phyloP scores from a whole-genome alignment of 2,888 invertebrate species.

The Drosophila eohydei region DNA sequence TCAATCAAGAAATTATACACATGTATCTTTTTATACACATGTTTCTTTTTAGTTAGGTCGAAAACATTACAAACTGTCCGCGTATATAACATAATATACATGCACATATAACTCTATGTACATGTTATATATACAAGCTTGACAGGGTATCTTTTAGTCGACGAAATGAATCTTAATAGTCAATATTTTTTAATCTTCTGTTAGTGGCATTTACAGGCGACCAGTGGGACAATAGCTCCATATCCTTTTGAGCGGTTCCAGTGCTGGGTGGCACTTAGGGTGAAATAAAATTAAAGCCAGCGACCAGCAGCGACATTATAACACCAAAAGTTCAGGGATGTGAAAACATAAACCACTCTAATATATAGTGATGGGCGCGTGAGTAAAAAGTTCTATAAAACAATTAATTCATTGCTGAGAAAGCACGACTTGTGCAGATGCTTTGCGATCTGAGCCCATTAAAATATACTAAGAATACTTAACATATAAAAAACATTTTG shows the following conservation, averaged over 20 bases:
- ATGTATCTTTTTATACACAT: no score
- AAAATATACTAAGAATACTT: no score
- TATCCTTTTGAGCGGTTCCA: not conserved
- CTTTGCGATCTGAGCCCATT: no score
- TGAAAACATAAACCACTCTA: not conserved
- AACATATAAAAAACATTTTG: no score
- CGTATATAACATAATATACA: no score
- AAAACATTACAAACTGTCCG: no score
- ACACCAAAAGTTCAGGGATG: not conserved
- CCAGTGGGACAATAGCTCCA: slow-evolving; percentile 1
- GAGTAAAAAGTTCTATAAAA: not conserved
- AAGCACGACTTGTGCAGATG: no score
- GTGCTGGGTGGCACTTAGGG: slow-evolving; percentile 4
- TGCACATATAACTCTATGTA: no score
- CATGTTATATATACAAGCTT: not conserved
- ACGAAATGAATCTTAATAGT: not conserved
- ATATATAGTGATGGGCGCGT: not conserved
- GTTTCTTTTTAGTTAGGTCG: no score
- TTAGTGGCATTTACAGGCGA: slow-evolving; percentile 6
- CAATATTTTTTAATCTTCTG: slow-evolving; percentile 1
- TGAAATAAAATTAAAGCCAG: slow-evolving; percentile 18
- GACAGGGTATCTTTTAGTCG: not conserved
- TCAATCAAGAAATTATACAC: no score
- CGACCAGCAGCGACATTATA: not conserved
- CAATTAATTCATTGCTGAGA: not conserved